These are phyloP conservation scores for Parthenolecanium corni DNA, from an alignment of 2,888 invertebrate genomes.

Conservation along the genomic window DNA sequence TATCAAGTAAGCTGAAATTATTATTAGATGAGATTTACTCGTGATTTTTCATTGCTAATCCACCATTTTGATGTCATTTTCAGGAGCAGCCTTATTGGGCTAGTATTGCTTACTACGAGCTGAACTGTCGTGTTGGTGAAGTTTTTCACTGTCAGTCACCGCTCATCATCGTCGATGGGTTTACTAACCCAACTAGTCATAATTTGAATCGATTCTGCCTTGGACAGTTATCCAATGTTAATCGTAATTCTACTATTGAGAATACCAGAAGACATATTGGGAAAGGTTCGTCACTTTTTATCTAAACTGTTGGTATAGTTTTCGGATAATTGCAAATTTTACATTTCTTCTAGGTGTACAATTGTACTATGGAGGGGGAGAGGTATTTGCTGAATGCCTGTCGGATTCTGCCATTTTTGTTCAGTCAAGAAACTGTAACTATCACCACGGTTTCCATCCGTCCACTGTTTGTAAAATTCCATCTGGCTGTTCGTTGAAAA, in stretches of 20 bases:
- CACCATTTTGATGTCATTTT: not conserved
- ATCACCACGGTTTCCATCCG: slow-evolving; percentile 95
- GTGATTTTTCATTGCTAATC: not conserved
- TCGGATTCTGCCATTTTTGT: slow-evolving; percentile 97
- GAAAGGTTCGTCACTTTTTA: slow-evolving; percentile 49
- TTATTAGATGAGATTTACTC: not conserved
- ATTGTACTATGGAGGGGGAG: slow-evolving; percentile 89
- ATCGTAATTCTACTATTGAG: slow-evolving; percentile 96
- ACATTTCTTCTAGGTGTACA: slow-evolving; percentile 53
- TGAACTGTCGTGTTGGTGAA: slow-evolving; percentile 96
- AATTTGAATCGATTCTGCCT: slow-evolving; percentile 94
- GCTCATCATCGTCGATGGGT: slow-evolving; percentile 93
- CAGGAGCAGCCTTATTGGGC: slow-evolving; percentile 94
- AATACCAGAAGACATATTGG: slow-evolving; percentile 97
- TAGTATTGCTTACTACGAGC: slow-evolving; percentile 94
- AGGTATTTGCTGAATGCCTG: slow-evolving; percentile 94
- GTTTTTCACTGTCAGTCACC: slow-evolving; percentile 82
- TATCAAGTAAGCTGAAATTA: slow-evolving; percentile 47
- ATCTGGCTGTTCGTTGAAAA: slow-evolving; percentile 90
- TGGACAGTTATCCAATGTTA: slow-evolving; percentile 95
- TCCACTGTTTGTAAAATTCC: slow-evolving; percentile 99
- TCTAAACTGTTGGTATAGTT: not conserved
- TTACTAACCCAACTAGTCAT: slow-evolving; percentile 77
- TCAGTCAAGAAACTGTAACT: slow-evolving; percentile 96
- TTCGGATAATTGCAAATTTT: not conserved